Evolutionary conservation across 1,140 invertebrate genomes (phyloP).

Genomic region (Saccostrea echinata): DNA sequence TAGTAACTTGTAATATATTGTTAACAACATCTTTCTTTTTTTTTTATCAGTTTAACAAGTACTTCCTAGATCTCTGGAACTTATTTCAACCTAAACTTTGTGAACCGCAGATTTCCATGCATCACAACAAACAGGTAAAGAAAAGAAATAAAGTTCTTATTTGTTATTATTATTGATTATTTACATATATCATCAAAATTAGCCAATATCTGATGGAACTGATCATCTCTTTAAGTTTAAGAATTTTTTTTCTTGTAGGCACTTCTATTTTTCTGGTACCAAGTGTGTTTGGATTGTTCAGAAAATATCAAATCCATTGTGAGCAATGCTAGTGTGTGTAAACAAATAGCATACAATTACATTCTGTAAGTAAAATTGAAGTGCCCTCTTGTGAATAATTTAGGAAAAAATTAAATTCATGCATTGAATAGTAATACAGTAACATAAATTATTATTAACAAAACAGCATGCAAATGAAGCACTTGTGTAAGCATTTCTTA

Average conservation of each 20-base stretch:
- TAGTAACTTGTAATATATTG: too few relatives aligned
- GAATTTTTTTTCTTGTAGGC: constrained; percentile 83
- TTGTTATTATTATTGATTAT: too few relatives aligned
- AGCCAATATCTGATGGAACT: too few relatives aligned
- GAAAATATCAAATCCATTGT: constrained; percentile 94
- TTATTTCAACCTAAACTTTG: constrained; percentile 96
- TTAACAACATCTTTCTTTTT: constrained; percentile 1
- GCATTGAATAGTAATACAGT: too few relatives aligned
- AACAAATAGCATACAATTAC: constrained; percentile 98
- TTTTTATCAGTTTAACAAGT: constrained; percentile 87
- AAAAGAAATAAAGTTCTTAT: too few relatives aligned
- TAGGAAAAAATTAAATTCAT: too few relatives aligned
- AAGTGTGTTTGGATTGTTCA: constrained; percentile 93
- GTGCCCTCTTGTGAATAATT: too few relatives aligned
- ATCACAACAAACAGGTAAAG: constrained; percentile 90
- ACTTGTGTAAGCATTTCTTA: neutral
- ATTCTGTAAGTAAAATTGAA: constrained; percentile 89
- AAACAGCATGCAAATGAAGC: neutral
- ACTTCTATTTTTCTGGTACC: constrained; percentile 94
- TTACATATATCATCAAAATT: too few relatives aligned
- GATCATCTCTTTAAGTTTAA: too few relatives aligned
- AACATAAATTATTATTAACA: too few relatives aligned
- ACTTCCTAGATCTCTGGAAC: constrained; percentile 94
- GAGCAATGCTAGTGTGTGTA: constrained; percentile 90
- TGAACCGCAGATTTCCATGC: constrained; percentile 95